A percentile compares a stretch with the other conserved stretches of the same genome.
These are phyloP conservation scores for Phengaris arion DNA, from an alignment of 2,888 invertebrate genomes.

Conservation along the genomic window DNA sequence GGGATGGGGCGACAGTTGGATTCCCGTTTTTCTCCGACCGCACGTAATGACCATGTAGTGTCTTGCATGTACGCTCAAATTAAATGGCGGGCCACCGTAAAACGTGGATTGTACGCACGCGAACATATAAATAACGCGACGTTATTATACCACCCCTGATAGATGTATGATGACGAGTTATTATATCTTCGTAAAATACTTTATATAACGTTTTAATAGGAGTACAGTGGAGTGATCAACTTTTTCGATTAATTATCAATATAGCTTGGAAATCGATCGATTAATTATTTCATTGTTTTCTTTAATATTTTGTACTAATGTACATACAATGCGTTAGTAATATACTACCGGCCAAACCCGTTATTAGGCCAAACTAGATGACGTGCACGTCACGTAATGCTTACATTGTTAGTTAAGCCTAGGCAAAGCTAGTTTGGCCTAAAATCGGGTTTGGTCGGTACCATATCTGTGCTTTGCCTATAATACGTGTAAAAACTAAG, in stretches of 20 bases:
- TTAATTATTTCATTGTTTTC: too few species aligned
- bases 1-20: conserved; percentile 75
- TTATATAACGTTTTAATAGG: conserved; percentile 8
- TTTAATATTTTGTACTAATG: too few species aligned
- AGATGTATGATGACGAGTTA: conserved; percentile 45
- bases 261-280: too few species aligned
- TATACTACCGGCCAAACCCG: too few species aligned
- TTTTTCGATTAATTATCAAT: not conserved
- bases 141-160: conserved; percentile 52
- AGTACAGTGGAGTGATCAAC: not conserved
- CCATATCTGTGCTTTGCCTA: too few species aligned
- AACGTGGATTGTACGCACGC: conserved; percentile 64
- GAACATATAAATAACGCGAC: conserved; percentile 58
- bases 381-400: too few species aligned
- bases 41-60: conserved; percentile 53
- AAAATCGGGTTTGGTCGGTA: too few species aligned
- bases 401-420: too few species aligned
- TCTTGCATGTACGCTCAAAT: conserved; percentile 70
- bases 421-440: too few species aligned
- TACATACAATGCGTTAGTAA: too few species aligned
- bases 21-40: conserved; percentile 58
- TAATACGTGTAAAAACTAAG: too few species aligned
- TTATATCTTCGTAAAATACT: conserved; percentile 49
- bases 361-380: too few species aligned
- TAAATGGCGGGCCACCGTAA: conserved; percentile 67